phyloP scores from a whole-genome alignment of 2,888 invertebrate species.

The Amiota minor region DNA sequence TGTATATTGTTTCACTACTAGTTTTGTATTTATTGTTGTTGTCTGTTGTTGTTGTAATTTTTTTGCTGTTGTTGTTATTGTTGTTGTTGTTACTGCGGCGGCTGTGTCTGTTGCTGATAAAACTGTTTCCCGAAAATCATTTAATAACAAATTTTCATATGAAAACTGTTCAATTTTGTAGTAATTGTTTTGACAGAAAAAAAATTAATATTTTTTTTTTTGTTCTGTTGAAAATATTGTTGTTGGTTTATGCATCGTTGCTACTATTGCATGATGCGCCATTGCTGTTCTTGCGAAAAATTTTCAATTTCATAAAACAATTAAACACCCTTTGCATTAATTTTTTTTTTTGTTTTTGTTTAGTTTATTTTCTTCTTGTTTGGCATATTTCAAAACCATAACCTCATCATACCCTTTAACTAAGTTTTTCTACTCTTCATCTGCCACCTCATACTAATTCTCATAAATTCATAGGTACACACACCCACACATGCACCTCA shows the following conservation, averaged over 20 bases:
- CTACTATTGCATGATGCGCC: background rate
- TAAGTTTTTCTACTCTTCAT: too few species aligned
- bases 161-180: slow-evolving; percentile 14
- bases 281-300: slow-evolving; percentile 17
- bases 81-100: background rate
- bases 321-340: slow-evolving; percentile 60
- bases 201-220: background rate
- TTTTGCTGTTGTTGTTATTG: background rate
- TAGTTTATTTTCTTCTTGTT: background rate
- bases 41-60: background rate
- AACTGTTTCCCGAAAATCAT: slow-evolving; percentile 12
- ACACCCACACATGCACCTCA: too few species aligned
- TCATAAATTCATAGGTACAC: too few species aligned
- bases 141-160: slow-evolving; percentile 12
- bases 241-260: background rate
- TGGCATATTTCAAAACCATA: too few species aligned
- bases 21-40: background rate
- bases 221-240: slow-evolving; percentile 3
- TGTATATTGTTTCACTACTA: too few species aligned
- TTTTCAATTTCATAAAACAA: slow-evolving; percentile 63
- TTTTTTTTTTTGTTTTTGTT: background rate
- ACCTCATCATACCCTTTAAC: too few species aligned
- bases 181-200: slow-evolving; percentile 16
- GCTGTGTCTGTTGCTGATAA: slow-evolving; percentile 17
- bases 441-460: too few species aligned